Conservation (phyloP, 2,113 vertebrate genomes). For the Donacobius atricapilla region DNA sequence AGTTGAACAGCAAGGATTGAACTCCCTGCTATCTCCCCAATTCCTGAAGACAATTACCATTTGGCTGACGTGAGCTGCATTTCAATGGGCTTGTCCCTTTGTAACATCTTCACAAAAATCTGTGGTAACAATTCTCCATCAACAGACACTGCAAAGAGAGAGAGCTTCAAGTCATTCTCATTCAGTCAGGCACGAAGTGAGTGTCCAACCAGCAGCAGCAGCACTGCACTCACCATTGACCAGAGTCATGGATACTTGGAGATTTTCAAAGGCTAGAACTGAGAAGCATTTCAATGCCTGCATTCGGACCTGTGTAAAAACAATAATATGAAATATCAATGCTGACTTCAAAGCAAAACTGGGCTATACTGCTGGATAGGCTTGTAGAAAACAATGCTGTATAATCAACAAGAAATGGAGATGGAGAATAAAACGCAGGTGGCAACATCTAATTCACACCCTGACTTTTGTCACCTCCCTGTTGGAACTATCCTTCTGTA, state of each 20-base stretch:
- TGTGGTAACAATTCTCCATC: slow-evolving; percentile 93
- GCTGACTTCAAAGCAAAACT: background rate
- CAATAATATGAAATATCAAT: background rate
- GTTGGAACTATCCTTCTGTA: background rate
- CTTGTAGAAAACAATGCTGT: background rate
- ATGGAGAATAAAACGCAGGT: background rate
- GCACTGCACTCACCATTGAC: slow-evolving; percentile 87
- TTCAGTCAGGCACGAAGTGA: background rate
- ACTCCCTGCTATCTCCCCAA: background rate
- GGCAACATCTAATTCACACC: background rate
- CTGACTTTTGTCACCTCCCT: background rate
- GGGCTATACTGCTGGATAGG: background rate
- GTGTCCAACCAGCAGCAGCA: background rate
- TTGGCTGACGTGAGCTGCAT: slow-evolving; percentile 99
- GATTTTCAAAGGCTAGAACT: slow-evolving; percentile 96
- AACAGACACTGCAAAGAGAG: slow-evolving; percentile 84
- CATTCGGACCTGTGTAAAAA: slow-evolving; percentile 88
- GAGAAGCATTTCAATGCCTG: slow-evolving; percentile 98
- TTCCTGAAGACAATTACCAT: slow-evolving; percentile 82
- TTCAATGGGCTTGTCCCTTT: slow-evolving; percentile 97
- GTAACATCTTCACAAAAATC: slow-evolving; percentile 98
- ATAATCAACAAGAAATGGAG: background rate
- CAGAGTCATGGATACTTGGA: slow-evolving; percentile 94
- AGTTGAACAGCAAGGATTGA: background rate
- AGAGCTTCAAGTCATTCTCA: slow-evolving; percentile 35